Evolutionary conservation across 2,113 vertebrate species (phyloP).

Genomic region (Atractosteus spatula): DNA sequence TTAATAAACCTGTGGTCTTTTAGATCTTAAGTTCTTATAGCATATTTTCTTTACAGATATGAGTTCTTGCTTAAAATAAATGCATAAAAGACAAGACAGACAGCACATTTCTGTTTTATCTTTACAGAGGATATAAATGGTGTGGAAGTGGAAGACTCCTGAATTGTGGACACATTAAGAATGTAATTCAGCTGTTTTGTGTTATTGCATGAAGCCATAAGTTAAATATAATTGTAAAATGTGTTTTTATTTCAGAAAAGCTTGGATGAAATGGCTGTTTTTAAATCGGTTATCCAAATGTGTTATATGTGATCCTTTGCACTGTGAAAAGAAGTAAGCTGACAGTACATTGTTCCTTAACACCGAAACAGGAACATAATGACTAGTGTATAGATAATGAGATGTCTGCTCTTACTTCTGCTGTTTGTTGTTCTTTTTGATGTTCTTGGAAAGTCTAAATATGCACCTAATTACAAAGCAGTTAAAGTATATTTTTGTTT

Average conservation of each 20-base stretch:
- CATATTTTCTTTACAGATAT: too few species aligned
- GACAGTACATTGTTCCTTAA: not conserved
- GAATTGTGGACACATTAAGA: too few species aligned
- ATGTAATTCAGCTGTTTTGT: too few species aligned
- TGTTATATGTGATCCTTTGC: slow-evolving; percentile 27
- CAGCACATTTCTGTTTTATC: too few species aligned
- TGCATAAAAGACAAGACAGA: too few species aligned
- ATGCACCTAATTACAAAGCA: slow-evolving; percentile 1
- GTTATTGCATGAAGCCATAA: not conserved
- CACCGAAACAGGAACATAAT: not conserved
- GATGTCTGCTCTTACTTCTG: not conserved
- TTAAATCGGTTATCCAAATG: slow-evolving; percentile 39
- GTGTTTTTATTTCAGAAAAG: slow-evolving; percentile 36
- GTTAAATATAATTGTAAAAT: slow-evolving; percentile 17
- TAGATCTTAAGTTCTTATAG: too few species aligned
- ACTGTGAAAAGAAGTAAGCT: slow-evolving; percentile 15
- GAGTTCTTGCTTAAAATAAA: too few species aligned
- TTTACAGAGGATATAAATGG: too few species aligned
- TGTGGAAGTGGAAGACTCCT: too few species aligned
- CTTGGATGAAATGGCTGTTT: slow-evolving; percentile 40
- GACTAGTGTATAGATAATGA: not conserved
- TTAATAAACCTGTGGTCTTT: too few species aligned
- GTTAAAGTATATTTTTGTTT: not conserved
- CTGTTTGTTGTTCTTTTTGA: not conserved
- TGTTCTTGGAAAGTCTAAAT: not conserved